Evolutionary conservation across 1,140 invertebrate genomes (phyloP).

Genomic region (Varroa destructor): DNA sequence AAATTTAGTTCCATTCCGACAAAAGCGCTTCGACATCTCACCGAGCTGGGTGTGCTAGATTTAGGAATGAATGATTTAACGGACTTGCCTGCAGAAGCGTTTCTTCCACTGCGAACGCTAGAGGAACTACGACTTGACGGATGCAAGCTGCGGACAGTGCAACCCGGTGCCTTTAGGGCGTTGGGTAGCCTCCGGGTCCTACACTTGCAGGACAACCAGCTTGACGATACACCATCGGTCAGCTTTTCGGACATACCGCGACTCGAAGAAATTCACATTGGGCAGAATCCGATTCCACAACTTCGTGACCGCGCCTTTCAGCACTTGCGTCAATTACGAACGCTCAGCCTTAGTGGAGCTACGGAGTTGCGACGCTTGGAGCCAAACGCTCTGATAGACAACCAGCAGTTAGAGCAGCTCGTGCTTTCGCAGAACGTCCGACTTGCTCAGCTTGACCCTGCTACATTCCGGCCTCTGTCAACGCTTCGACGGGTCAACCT

Average conservation of each 20-base stretch:
- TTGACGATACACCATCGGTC: constrained; percentile 55
- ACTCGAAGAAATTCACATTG: constrained; percentile 62
- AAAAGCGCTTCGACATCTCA: constrained; percentile 54
- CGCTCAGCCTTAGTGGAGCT: constrained; percentile 60
- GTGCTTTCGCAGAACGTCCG: constrained; percentile 60
- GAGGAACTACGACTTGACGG: constrained; percentile 57
- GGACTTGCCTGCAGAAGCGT: constrained; percentile 52
- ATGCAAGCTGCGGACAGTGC: constrained; percentile 51
- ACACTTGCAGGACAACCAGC: constrained; percentile 58
- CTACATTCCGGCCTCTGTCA: constrained; percentile 57
- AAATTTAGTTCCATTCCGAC: constrained; percentile 61
- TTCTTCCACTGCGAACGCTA: constrained; percentile 50
- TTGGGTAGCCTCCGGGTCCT: constrained; percentile 52
- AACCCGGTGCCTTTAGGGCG: constrained; percentile 52
- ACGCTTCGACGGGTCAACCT: constrained; percentile 59
- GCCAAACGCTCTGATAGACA: constrained; percentile 59
- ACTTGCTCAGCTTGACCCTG: constrained; percentile 54
- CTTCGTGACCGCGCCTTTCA: constrained; percentile 57
- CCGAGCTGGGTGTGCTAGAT: constrained; percentile 34
- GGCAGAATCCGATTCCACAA: constrained; percentile 59
- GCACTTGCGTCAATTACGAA: constrained; percentile 57
- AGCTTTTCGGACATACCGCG: constrained; percentile 63
- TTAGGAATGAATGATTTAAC: constrained; percentile 50
- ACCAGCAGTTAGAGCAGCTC: constrained; percentile 62
- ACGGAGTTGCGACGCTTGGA: constrained; percentile 54